Evolutionary conservation across 2,888 invertebrate species (phyloP), one percentile per base, ranked within the genome.

Genomic region (Elegia similella): DNA sequence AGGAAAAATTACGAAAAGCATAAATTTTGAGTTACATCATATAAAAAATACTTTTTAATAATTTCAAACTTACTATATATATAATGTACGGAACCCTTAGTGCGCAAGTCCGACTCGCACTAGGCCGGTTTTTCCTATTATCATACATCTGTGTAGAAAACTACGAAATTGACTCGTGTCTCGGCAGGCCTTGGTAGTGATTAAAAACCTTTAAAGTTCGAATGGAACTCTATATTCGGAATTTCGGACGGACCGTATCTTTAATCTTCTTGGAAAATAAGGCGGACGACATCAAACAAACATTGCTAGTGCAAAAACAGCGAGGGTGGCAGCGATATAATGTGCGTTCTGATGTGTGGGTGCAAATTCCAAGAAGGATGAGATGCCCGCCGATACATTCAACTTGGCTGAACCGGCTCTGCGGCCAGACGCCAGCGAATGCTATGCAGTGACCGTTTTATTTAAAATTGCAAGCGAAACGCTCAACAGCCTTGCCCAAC

Each of bases 351-450:
- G 73, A 73, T 80, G 83, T 84, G 85, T 85, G 86, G 76, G 87
- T 85, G 83, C 80, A 77, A 88, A 86, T 88, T 88, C 88, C 82
- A 75, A 78, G 88, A 88, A 88, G 87, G 86, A 82, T 79, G 76
- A 78, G 78, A 79, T 80, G 80, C 79, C 75, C 72, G 77, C 76
- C 76, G 75, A 80, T 81, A 75, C 80, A 73, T 82, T 84, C 80
- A 83, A 82, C 82, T 80, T 75, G 64, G 69, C 70, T 71, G 66
- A 74, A 78, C 78, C 75, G 78, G 72, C 75, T 76, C 68, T 67
- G 50, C 56, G 59, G 52, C 57, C 64, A 55, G 59, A 53, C 60
- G 52, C 53, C 62, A 34, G 58, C 64, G 62, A 62, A 69, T 63
- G 62, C 61, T 63, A 58, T 55, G 61, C 63, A 61, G 54, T 69